Percentiles rank a stretch among this genome's conserved stretches.
Evolutionary conservation across 1,140 invertebrate species (phyloP).

Genomic region (Macrobrachium rosenbergii): DNA sequence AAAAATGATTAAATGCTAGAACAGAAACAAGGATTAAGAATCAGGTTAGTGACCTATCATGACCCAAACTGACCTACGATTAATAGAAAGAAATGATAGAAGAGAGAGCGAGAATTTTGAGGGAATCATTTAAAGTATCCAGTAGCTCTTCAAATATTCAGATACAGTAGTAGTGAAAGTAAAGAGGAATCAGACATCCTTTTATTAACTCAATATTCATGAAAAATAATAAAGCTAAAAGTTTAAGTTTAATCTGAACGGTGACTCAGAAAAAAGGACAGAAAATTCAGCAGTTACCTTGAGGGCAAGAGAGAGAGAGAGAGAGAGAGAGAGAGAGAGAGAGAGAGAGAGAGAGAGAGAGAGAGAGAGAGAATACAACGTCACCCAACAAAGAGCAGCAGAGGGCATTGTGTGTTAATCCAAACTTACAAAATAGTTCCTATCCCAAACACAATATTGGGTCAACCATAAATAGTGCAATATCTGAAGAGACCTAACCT

Average conservation of each 20-base stretch:
- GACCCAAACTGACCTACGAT: constrained; percentile 61
- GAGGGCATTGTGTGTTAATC: constrained; percentile 60
- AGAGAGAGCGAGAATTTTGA: constrained; percentile 54
- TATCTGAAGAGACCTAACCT: constrained; percentile 46
- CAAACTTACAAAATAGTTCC: constrained; percentile 61
- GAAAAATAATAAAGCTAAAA: constrained; percentile 12
- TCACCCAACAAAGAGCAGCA: too few relatives aligned
- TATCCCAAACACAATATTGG: constrained; percentile 58
- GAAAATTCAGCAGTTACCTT: constrained; percentile 35
- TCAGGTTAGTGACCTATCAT: constrained; percentile 59
- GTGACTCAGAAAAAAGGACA: constrained; percentile 44
- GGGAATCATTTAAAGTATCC: constrained; percentile 57
- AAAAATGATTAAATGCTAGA: constrained; percentile 30
- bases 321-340: too few relatives aligned
- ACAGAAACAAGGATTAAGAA: constrained; percentile 33
- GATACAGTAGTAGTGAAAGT: constrained; percentile 43
- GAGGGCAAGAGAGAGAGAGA: constrained; percentile 57
- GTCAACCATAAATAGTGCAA: constrained; percentile 53
- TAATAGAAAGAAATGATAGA: constrained; percentile 49
- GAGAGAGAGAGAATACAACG: constrained; percentile 60
- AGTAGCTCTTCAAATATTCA: constrained; percentile 55
- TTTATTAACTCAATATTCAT: too few relatives aligned
- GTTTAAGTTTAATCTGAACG: constrained; percentile 30
- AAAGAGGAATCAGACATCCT: background rate
- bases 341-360: too few relatives aligned